Conservation (phyloP, 2,113 vertebrate species). For the Stegostoma tigrinum region DNA sequence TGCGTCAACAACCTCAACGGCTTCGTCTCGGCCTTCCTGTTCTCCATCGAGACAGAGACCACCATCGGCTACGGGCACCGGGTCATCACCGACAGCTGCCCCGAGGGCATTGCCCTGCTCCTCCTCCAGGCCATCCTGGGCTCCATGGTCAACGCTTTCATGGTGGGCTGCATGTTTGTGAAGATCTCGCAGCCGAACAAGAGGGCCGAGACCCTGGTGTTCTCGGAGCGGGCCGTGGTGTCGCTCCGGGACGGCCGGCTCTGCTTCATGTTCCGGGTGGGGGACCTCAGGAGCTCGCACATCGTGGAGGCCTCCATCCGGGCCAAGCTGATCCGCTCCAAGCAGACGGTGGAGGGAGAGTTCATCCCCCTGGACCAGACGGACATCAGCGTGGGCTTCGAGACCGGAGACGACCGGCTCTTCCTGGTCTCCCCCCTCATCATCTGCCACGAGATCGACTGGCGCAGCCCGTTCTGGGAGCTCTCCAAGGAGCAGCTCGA, state of each 20-base stretch:
- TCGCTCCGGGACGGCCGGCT: constrained; percentile 67
- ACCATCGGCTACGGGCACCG: constrained; percentile 92
- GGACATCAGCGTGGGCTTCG: constrained; percentile 76
- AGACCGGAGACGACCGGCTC: constrained; percentile 76
- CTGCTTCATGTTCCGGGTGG: constrained; percentile 80
- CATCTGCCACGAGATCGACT: constrained; percentile 77
- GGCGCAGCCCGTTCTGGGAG: constrained; percentile 77
- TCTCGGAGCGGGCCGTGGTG: constrained; percentile 77
- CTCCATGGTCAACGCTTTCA: constrained; percentile 97
- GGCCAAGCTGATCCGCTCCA: constrained; percentile 77
- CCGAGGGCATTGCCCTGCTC: constrained; percentile 84
- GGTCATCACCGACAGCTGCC: constrained; percentile 92
- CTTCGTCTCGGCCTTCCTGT: constrained; percentile 91
- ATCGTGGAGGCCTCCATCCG: constrained; percentile 81
- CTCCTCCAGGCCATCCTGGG: constrained; percentile 91
- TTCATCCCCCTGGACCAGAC: constrained; percentile 81
- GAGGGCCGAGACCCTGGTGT: constrained; percentile 72
- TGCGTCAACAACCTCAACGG: constrained; percentile 94
- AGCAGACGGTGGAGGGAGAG: constrained; percentile 78
- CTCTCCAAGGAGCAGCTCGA: constrained; percentile 64
- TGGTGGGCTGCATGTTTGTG: constrained; percentile 85
- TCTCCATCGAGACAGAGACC: constrained; percentile 49
- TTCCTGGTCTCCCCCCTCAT: constrained; percentile 77
- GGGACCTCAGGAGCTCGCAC: constrained; percentile 76
- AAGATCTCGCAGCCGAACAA: constrained; percentile 85